These are phyloP conservation scores for Parnassius smintheus DNA, from an alignment of 2,888 invertebrate genomes.

Conservation along the genomic window DNA sequence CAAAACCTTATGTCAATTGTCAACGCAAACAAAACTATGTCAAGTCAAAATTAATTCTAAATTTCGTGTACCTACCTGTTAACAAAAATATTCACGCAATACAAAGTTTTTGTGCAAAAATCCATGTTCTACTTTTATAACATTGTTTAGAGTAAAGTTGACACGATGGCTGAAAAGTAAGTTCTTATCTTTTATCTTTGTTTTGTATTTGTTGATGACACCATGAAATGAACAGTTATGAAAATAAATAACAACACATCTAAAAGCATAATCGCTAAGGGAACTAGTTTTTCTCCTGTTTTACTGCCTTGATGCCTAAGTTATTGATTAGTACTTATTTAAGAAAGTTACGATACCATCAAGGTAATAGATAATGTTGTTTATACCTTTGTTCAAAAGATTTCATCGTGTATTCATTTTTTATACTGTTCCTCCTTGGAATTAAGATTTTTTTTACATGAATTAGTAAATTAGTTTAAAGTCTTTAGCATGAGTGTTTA, in stretches of 20 bases:
- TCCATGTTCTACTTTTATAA: conserved; percentile 61
- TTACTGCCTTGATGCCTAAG: too few species aligned
- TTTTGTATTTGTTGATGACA: conserved; percentile 43
- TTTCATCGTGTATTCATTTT: too few species aligned
- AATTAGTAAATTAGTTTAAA: too few species aligned
- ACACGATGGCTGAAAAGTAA: conserved; percentile 73
- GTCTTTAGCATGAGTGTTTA: too few species aligned
- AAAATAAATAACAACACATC: conserved; percentile 39
- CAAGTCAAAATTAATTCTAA: conserved; percentile 73
- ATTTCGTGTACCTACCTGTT: conserved; percentile 69
- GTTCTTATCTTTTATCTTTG: conserved; percentile 41
- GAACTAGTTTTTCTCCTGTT: not conserved
- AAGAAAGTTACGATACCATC: too few species aligned
- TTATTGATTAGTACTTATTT: too few species aligned
- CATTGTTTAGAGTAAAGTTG: conserved; percentile 44
- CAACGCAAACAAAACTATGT: conserved; percentile 72
- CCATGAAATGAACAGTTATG: conserved; percentile 42
- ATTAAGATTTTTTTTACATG: too few species aligned
- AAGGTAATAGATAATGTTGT: too few species aligned
- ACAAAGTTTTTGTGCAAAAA: conserved; percentile 53
- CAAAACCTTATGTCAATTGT: conserved; percentile 69
- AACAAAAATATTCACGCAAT: conserved; percentile 52
- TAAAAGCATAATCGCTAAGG: not conserved
- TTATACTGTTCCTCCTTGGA: too few species aligned
- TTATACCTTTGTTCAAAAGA: too few species aligned